These are phyloP conservation scores for Pipa parva DNA, from an alignment of 2,113 vertebrate species.

Conservation along the genomic window DNA sequence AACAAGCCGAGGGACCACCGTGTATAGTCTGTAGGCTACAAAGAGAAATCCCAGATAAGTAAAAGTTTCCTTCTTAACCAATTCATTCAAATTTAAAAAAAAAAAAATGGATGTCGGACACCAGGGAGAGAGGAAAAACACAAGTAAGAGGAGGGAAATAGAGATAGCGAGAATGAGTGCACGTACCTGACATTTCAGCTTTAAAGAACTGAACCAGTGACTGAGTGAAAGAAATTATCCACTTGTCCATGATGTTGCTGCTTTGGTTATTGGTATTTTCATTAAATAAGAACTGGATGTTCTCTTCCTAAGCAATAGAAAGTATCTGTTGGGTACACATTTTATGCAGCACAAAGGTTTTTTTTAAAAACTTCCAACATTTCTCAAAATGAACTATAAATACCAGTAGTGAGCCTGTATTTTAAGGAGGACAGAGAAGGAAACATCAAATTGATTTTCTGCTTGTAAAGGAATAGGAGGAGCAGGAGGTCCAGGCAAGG, in stretches of 20 bases:
- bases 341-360: too few relatives aligned
- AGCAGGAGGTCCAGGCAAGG: too few relatives aligned
- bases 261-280: constrained; percentile 75
- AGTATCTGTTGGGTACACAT: too few relatives aligned
- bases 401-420: too few relatives aligned
- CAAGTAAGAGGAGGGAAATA: neutral
- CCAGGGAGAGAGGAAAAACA: neutral
- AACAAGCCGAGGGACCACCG: constrained; percentile 90
- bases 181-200: constrained; percentile 84
- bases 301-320: constrained; percentile 72
- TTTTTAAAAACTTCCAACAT: too few relatives aligned
- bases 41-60: constrained; percentile 10
- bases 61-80: too few relatives aligned
- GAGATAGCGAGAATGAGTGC: too few relatives aligned
- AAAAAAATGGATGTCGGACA: neutral
- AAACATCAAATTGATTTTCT: too few relatives aligned
- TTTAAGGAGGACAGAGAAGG: too few relatives aligned
- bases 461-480: too few relatives aligned
- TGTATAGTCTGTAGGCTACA: constrained; percentile 88
- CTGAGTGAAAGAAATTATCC: constrained; percentile 94
- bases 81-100: too few relatives aligned
- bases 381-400: too few relatives aligned
- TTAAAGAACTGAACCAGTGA: constrained; percentile 91
- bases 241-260: constrained; percentile 91
- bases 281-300: constrained; percentile 80